Evolutionary conservation across 2,113 vertebrate species (phyloP).

Genomic region (Rhynchopsitta pachyrhyncha): DNA sequence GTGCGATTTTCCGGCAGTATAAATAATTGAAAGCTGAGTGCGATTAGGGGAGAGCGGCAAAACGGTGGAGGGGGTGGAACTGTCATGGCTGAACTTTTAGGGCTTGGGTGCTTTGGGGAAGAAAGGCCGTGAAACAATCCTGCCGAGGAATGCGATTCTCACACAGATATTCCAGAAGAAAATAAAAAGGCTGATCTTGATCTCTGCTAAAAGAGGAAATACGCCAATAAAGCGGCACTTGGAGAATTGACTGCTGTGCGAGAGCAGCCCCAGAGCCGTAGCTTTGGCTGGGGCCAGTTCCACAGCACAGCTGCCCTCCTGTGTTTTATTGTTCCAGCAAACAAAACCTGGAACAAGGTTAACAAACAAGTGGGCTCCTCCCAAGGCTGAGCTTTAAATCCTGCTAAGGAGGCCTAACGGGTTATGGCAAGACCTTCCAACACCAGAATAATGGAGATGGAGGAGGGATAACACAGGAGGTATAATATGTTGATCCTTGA

Average conservation of each 20-base stretch:
- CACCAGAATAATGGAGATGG: background rate
- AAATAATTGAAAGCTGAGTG: constrained; percentile 60
- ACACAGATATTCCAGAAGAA: background rate
- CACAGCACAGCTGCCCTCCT: background rate
- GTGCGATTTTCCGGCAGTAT: constrained; percentile 32
- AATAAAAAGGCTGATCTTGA: background rate
- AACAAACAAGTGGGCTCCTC: constrained; percentile 18
- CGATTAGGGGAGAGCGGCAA: background rate
- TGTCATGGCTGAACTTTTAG: background rate
- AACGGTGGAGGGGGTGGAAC: background rate
- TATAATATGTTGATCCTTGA: background rate
- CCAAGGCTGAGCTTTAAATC: background rate
- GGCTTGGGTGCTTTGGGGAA: background rate
- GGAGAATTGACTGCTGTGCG: background rate
- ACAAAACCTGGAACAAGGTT: constrained; percentile 60
- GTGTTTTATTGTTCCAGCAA: constrained; percentile 43
- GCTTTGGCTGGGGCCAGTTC: background rate
- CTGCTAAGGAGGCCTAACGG: background rate
- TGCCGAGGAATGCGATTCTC: background rate
- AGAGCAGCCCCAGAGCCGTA: background rate
- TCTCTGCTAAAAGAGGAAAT: background rate
- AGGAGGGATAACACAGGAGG: background rate
- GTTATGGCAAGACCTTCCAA: background rate
- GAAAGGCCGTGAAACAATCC: background rate
- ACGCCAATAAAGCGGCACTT: background rate